Evolutionary conservation across 2,797 vertebrate genomes (phyloP).

Genomic region (Melanotaenia pygmaea): DNA sequence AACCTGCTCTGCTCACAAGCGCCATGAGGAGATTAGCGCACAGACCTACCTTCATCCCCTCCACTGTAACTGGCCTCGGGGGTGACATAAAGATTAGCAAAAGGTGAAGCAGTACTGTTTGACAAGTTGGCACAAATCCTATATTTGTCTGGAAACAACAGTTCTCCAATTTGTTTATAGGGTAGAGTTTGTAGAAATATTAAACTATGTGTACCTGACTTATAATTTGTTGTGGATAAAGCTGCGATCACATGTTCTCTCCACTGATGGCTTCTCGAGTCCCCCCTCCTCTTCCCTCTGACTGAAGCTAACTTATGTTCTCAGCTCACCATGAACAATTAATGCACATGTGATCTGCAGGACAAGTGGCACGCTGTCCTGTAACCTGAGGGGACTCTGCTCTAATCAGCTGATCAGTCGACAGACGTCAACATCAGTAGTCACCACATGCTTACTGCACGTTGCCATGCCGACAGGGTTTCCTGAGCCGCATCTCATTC

Average conservation of each 20-base stretch:
- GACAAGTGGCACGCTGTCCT: not conserved
- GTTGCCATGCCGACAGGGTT: constrained; percentile 57
- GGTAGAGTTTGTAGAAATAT: not conserved
- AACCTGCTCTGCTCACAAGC: constrained; percentile 2
- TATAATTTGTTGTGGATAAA: too few relatives aligned
- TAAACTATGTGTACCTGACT: not conserved
- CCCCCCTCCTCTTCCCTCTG: not conserved
- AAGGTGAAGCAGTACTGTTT: too few relatives aligned
- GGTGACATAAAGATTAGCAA: too few relatives aligned
- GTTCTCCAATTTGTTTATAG: too few relatives aligned
- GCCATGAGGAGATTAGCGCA: constrained; percentile 5
- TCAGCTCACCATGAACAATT: constrained; percentile 19
- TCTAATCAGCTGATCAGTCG: constrained; percentile 46
- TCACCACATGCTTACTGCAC: not conserved
- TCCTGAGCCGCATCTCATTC: constrained; percentile 53
- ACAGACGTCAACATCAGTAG: constrained; percentile 43
- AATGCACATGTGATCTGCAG: constrained; percentile 23
- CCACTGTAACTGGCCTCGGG: not conserved
- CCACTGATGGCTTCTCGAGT: not conserved
- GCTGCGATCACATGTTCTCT: not conserved
- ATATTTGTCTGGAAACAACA: too few relatives aligned
- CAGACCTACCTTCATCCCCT: not conserved
- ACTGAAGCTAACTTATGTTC: not conserved
- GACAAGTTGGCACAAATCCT: too few relatives aligned
- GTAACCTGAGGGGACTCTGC: constrained; percentile 45